These are phyloP conservation scores for Illadopsis cleaveri DNA, from an alignment of 2,113 vertebrate species.

Conservation along the genomic window DNA sequence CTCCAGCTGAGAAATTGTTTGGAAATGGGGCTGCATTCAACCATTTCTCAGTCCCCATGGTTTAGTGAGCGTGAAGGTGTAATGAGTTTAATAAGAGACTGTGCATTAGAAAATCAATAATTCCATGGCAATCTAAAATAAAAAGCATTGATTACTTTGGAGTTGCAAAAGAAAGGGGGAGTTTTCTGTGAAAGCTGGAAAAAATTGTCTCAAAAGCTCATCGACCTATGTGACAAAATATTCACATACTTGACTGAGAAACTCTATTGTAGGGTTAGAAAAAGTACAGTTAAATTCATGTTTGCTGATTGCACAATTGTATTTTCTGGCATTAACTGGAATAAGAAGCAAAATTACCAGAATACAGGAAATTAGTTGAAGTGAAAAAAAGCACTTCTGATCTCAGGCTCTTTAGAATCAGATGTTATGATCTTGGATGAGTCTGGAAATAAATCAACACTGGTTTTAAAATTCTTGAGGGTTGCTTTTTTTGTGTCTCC, in stretches of 20 bases:
- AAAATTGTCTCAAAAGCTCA: background rate
- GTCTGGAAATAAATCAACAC: background rate
- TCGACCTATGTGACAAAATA: background rate
- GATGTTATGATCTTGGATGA: background rate
- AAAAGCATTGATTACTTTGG: background rate
- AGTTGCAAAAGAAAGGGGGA: background rate
- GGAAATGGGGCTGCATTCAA: background rate
- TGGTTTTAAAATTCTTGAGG: background rate
- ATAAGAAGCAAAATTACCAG: conserved; percentile 17
- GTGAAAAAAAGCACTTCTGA: background rate
- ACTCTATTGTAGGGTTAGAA: background rate
- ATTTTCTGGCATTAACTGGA: conserved; percentile 17
- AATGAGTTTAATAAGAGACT: background rate
- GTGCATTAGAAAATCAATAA: background rate
- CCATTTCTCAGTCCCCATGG: background rate
- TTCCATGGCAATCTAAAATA: background rate
- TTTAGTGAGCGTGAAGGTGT: background rate
- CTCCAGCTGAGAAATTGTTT: background rate
- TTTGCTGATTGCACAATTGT: conserved; percentile 1
- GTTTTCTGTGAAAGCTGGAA: background rate
- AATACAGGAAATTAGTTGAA: conserved; percentile 22
- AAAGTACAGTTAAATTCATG: background rate
- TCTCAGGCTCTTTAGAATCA: background rate
- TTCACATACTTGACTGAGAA: background rate
- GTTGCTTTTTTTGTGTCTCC: background rate